A percentile compares a stretch with the other conserved stretches of the same genome.
These are phyloP conservation scores for Paralichthys olivaceus DNA, from an alignment of 2,113 vertebrate species.

Conservation along the genomic window DNA sequence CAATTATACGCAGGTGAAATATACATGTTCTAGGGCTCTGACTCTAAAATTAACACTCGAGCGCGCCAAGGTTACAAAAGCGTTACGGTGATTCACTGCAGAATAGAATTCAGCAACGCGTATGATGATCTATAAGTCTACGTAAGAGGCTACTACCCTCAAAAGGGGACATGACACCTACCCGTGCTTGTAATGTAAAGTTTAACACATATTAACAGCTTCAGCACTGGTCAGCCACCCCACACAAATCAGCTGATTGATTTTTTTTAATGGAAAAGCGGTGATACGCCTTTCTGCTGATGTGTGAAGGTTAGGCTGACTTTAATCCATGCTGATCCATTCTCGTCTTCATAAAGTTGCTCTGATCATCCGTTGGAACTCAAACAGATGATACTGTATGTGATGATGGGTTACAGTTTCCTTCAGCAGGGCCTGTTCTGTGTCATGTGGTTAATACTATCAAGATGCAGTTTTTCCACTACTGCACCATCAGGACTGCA, in stretches of 20 bases:
- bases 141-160: neutral
- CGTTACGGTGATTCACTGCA: slow-evolving; percentile 22
- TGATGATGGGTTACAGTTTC: slow-evolving; percentile 18
- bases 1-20: slow-evolving; percentile 75
- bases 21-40: slow-evolving; percentile 38
- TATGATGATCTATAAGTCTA: neutral
- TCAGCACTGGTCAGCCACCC: neutral
- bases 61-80: slow-evolving; percentile 14
- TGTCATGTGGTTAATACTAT: slow-evolving; percentile 21
- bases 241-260: neutral
- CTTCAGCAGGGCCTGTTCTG: slow-evolving; percentile 35
- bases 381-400: neutral
- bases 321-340: slow-evolving; percentile 14
- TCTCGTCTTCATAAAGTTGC: neutral
- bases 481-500: neutral
- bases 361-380: slow-evolving; percentile 29
- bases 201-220: neutral
- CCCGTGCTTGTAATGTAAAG: neutral
- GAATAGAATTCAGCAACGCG: slow-evolving; percentile 12
- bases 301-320: neutral
- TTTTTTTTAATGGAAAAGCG: neutral
- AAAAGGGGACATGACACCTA: too few relatives aligned
- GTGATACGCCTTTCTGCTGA: neutral
- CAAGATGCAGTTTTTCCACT: slow-evolving; percentile 13
- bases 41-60: slow-evolving; percentile 62